Percentiles rank a stretch among this genome's conserved stretches.
These are phyloP conservation scores for Melipona beecheii DNA, from an alignment of 2,888 invertebrate genomes.

Conservation along the genomic window DNA sequence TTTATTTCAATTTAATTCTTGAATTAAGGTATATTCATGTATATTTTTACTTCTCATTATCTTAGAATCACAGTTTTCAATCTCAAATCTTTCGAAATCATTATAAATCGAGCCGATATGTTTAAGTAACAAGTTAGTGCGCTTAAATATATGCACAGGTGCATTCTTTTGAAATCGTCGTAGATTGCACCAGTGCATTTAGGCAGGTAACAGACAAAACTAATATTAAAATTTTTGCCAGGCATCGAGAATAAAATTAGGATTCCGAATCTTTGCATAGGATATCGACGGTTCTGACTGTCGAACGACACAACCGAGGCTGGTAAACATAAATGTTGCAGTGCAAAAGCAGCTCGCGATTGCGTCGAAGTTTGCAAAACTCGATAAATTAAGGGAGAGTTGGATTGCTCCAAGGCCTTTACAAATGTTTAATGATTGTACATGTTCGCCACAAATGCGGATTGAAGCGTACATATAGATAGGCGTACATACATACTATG, in stretches of 20 bases:
- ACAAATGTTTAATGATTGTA: conserved; percentile 52
- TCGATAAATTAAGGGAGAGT: conserved; percentile 69
- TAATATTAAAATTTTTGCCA: background rate
- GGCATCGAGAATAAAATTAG: background rate
- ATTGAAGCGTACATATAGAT: background rate
- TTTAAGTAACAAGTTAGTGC: too few relatives aligned
- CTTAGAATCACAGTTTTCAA: background rate
- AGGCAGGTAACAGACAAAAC: background rate
- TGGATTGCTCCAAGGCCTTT: conserved; percentile 59
- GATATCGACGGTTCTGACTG: background rate
- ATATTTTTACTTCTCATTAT: background rate
- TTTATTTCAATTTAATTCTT: background rate
- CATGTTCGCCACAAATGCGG: conserved; percentile 27
- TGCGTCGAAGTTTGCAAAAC: conserved; percentile 62
- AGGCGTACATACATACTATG: background rate
- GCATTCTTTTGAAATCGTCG: background rate
- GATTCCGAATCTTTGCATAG: background rate
- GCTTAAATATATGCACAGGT: too few relatives aligned
- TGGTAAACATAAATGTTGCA: conserved; percentile 2
- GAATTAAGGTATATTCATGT: background rate
- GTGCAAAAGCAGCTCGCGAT: conserved; percentile 3
- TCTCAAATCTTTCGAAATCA: too few relatives aligned
- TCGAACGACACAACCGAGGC: background rate
- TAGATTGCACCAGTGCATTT: too few relatives aligned
- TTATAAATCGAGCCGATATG: too few relatives aligned